These are phyloP conservation scores for Brachyhypopomus occidentalis DNA, from an alignment of 2,113 vertebrate species.

Conservation along the genomic window DNA sequence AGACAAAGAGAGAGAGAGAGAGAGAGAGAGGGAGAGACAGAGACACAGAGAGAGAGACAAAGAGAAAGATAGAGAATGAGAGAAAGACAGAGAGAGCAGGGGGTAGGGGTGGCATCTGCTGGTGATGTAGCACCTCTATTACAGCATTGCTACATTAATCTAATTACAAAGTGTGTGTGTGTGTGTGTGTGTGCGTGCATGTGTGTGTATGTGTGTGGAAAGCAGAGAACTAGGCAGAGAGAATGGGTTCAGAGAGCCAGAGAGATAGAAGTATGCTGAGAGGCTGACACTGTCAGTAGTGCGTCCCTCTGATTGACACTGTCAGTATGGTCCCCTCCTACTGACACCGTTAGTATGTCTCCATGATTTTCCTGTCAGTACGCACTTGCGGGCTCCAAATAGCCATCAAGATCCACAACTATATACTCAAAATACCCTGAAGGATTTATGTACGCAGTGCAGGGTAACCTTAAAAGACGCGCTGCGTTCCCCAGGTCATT, in stretches of 20 bases:
- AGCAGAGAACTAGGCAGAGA: not conserved
- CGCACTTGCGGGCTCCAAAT: too few species aligned
- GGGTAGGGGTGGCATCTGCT: not conserved
- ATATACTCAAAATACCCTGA: too few species aligned
- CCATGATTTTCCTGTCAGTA: too few species aligned
- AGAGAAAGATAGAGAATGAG: constrained; percentile 1
- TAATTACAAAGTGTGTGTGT: constrained; percentile 13
- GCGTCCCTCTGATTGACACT: too few species aligned
- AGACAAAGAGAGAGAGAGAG: not conserved
- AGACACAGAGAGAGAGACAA: constrained; percentile 4
- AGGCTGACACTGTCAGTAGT: not conserved
- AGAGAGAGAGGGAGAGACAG: not conserved
- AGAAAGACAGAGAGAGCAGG: not conserved
- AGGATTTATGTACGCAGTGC: too few species aligned
- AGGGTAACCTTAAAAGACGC: too few species aligned
- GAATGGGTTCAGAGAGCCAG: not conserved
- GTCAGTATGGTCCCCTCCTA: too few species aligned
- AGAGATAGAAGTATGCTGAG: not conserved
- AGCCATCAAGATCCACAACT: too few species aligned
- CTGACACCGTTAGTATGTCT: too few species aligned
- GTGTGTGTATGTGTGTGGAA: not conserved
- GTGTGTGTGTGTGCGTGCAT: too few species aligned
- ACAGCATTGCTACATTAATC: constrained; percentile 30
- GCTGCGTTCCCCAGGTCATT: too few species aligned
- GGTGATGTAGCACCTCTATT: constrained; percentile 28